A percentile compares a stretch with the other conserved stretches of the same genome.
These are phyloP conservation scores for Pseudoatta argentina DNA, from an alignment of 1,140 invertebrate genomes.

Conservation along the genomic window DNA sequence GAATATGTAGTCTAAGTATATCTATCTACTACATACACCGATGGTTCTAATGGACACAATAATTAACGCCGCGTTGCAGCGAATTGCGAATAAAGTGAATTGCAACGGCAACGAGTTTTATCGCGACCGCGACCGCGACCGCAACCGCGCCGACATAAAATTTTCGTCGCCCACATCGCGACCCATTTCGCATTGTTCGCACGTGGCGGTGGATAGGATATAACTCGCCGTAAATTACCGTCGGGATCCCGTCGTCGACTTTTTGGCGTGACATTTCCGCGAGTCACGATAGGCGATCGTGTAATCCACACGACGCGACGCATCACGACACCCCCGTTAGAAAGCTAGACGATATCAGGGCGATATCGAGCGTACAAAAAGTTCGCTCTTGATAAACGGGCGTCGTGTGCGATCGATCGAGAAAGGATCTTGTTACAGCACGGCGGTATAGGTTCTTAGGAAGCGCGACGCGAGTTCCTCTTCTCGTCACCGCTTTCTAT, in stretches of 20 bases:
- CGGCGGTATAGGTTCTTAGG: conserved; percentile 2
- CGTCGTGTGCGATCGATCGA: conserved; percentile 15
- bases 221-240: conserved; percentile 34
- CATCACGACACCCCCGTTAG: neutral
- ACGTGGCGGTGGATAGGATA: neutral
- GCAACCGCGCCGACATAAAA: neutral
- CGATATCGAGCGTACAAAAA: conserved; percentile 34
- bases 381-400: conserved; percentile 50
- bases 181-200: conserved; percentile 25
- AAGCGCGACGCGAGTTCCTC: neutral
- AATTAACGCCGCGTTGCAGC: conserved; percentile 4
- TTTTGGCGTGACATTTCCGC: conserved; percentile 28
- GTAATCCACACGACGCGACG: conserved; percentile 29
- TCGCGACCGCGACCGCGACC: no score
- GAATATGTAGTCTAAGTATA: no score
- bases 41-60: neutral
- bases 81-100: conserved; percentile 15
- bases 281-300: conserved; percentile 48
- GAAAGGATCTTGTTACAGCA: conserved; percentile 43
- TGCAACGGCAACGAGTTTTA: conserved; percentile 17
- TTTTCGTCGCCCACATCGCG: neutral
- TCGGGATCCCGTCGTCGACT: conserved; percentile 5
- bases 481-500: conserved; percentile 36
- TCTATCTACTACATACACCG: no score
- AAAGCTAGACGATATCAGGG: conserved; percentile 31